Evolutionary conservation across 1,140 invertebrate genomes (phyloP), one percentile per base, ranked within the genome.

Genomic region (Holotrichia oblita): DNA sequence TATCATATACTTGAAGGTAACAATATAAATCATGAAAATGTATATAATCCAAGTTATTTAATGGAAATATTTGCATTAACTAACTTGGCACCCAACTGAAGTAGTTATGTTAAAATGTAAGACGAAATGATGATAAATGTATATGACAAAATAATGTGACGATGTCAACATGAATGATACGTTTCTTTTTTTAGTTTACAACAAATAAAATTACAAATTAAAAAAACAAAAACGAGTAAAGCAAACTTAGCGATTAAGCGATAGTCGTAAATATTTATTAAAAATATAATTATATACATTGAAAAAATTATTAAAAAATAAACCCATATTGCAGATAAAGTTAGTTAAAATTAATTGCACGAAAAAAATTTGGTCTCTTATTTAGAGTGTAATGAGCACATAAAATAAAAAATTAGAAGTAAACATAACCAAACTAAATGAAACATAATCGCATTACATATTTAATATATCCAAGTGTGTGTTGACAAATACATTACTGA

Each of bases 161-260:
- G 3, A 48, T 48, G 44, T 48, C 44, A 48, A 48, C 12, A 42
- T 42, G 2, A 14, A n/a, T 48, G n/a, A 48, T 48, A 48, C 12
- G 44, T 48, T 77, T n/a, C 55, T 69, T 48, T 76, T 79, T 76
- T 59, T 27, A 79, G 41, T 34, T 74, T 34, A n/a, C n/a, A n/a
- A 73, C 20, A 34, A 40, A 34, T 20, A 64, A 24, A 64, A 64
- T 64, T 64, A 64, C 61, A 20, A 64, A 64, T 20, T 64, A 10
- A 79, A 80, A 81, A n/a, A n/a, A n/a, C n/a, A 79, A 79, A 74
- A 83, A 82, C 82, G 80, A 81, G 72, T 78, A 83, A 83, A 83
- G 83, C 83, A n/a, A 80, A 82, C 78, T 83, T 48, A 82, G 83
- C 81, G 80, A 83, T 83, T 80, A 83, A 83, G 82, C 82, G 74